These are phyloP conservation scores for Daboia siamensis DNA, from an alignment of 2,113 vertebrate species.

Conservation along the genomic window DNA sequence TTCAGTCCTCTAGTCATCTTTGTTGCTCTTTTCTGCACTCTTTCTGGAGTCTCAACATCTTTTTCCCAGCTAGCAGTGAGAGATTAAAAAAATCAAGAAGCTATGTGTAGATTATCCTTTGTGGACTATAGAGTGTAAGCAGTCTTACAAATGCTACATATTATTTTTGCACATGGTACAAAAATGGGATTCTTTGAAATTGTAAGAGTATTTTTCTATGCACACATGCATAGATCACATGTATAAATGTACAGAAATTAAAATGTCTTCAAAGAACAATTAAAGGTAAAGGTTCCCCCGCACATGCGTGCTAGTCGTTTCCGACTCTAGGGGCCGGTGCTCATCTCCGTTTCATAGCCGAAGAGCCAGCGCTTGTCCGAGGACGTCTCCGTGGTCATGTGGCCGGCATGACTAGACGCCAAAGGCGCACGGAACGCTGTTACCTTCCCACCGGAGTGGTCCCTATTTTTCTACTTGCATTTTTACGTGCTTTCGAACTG, in stretches of 20 bases:
- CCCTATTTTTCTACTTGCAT: too few species aligned
- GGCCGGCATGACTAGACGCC: too few species aligned
- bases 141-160: background rate
- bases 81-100: background rate
- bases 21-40: background rate
- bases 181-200: background rate
- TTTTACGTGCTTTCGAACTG: too few species aligned
- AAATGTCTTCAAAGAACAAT: slow-evolving; percentile 13
- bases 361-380: too few species aligned
- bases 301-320: too few species aligned
- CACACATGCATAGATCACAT: background rate
- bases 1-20: background rate
- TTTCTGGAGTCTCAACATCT: background rate
- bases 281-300: too few species aligned
- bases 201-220: background rate
- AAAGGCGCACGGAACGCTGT: too few species aligned
- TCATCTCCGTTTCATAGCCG: too few species aligned
- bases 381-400: too few species aligned
- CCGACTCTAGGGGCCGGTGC: too few species aligned
- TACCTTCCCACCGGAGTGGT: too few species aligned
- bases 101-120: background rate
- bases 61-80: background rate
- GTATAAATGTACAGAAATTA: background rate
- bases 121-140: background rate
- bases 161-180: background rate